A percentile compares a stretch with the other conserved stretches of the same genome.
These are phyloP conservation scores for Pocillopora verrucosa DNA, from an alignment of 64 coral and sea anemone genomes.

Conservation along the genomic window DNA sequence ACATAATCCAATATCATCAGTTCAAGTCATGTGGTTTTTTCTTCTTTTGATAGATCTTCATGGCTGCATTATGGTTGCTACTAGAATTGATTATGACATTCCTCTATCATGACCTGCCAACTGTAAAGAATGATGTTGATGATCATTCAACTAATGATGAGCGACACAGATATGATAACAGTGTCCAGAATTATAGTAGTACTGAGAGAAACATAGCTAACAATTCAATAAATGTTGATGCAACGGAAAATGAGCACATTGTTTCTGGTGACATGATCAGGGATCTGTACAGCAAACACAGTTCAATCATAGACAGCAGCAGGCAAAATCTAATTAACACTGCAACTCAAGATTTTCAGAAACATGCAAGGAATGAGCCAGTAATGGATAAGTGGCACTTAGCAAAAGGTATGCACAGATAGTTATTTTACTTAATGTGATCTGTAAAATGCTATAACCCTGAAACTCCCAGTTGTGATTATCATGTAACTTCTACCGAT, in stretches of 20 bases:
- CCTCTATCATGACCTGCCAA: conserved; percentile 75
- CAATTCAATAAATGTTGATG: too few species aligned
- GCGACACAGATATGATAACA: background rate
- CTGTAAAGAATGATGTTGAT: background rate
- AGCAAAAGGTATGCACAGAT: background rate
- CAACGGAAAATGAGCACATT: too few species aligned
- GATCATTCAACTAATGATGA: background rate
- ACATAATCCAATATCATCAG: too few species aligned
- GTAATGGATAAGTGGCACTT: conserved; percentile 37
- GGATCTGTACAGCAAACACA: background rate
- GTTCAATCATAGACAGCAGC: background rate
- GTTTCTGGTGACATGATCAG: background rate
- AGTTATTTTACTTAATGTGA: background rate
- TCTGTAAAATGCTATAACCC: background rate
- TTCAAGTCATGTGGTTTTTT: background rate
- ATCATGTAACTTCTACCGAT: too few species aligned
- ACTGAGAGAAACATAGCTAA: background rate
- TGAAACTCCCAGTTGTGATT: too few species aligned
- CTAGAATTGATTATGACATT: conserved; percentile 71
- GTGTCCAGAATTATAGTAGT: background rate
- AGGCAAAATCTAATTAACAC: background rate
- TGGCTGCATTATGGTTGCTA: conserved; percentile 71
- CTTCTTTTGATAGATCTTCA: conserved; percentile 69
- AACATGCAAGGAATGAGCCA: background rate
- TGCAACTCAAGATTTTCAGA: background rate